Evolutionary conservation across 2,113 vertebrate genomes (phyloP).

Genomic region (Bungarus multicinctus): DNA sequence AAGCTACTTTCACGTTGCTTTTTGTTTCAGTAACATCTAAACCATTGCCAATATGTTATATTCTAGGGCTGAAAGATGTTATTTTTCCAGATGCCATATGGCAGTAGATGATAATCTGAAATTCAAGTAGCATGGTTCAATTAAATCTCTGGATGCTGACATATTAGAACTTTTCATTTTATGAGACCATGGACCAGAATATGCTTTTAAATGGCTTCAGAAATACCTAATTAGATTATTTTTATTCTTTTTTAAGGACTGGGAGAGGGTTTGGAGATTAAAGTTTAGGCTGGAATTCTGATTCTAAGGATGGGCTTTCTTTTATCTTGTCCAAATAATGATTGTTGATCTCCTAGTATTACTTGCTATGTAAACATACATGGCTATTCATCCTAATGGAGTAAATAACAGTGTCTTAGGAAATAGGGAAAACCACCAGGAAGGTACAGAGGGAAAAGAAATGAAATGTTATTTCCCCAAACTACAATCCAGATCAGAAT

Average conservation of each 20-base stretch:
- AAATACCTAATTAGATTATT: slow-evolving; percentile 2
- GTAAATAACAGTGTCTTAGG: not conserved
- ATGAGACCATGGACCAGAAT: slow-evolving; percentile 30
- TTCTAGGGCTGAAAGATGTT: slow-evolving; percentile 11
- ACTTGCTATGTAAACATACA: not conserved
- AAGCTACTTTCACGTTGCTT: not conserved
- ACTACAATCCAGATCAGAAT: not conserved
- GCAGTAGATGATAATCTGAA: slow-evolving; percentile 31
- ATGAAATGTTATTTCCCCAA: not conserved
- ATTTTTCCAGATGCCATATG: slow-evolving; percentile 27
- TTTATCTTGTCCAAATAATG: not conserved
- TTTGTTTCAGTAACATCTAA: slow-evolving; percentile 35
- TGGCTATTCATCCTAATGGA: not conserved
- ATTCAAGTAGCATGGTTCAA: slow-evolving; percentile 34
- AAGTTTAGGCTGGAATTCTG: not conserved
- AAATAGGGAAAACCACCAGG: not conserved
- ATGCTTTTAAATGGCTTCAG: slow-evolving; percentile 16
- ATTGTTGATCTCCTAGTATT: not conserved
- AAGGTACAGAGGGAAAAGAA: not conserved
- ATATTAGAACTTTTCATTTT: slow-evolving; percentile 39
- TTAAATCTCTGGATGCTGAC: slow-evolving; percentile 8
- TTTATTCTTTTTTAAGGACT: not conserved
- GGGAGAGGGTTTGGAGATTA: not conserved
- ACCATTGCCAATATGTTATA: slow-evolving; percentile 21
- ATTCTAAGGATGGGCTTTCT: not conserved